These are phyloP conservation scores for Dromococcyx pavoninus DNA, from an alignment of 2,797 vertebrate species.

Conservation along the genomic window DNA sequence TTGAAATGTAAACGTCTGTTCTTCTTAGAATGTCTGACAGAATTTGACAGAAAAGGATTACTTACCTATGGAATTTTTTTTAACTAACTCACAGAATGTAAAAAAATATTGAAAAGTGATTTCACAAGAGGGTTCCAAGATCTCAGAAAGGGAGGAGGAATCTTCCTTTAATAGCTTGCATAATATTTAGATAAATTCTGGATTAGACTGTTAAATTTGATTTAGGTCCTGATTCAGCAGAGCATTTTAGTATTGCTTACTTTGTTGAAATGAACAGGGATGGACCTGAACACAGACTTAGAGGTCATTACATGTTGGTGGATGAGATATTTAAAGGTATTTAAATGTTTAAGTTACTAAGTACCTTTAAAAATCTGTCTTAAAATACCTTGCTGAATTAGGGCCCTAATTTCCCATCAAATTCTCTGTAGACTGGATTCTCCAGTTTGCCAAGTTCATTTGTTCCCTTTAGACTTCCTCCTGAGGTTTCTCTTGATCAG, in stretches of 20 bases:
- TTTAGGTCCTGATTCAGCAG: constrained; percentile 22
- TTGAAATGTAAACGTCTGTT: constrained; percentile 25
- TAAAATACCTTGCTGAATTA: constrained; percentile 29
- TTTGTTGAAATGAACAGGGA: neutral
- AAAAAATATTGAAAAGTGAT: neutral
- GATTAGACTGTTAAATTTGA: constrained; percentile 23
- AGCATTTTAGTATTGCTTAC: neutral
- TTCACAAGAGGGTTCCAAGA: neutral
- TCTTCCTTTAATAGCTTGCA: neutral
- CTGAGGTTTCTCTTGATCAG: constrained; percentile 51
- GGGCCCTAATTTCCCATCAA: constrained; percentile 2
- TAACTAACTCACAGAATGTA: neutral
- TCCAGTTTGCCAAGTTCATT: constrained; percentile 49
- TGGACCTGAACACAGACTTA: neutral
- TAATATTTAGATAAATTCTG: constrained; percentile 20
- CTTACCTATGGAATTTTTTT: neutral
- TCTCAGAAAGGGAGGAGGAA: neutral
- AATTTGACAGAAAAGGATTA: constrained; percentile 5
- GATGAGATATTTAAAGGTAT: constrained; percentile 16
- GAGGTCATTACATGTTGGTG: neutral
- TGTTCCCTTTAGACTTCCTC: constrained; percentile 27
- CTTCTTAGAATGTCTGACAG: neutral
- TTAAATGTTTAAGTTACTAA: constrained; percentile 30
- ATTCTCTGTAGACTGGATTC: constrained; percentile 14
- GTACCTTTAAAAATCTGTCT: constrained; percentile 18